Base-by-base conservation (phyloP, 2,797 vertebrate genomes). In the Tokudaia tokunoshimensis region DNA sequence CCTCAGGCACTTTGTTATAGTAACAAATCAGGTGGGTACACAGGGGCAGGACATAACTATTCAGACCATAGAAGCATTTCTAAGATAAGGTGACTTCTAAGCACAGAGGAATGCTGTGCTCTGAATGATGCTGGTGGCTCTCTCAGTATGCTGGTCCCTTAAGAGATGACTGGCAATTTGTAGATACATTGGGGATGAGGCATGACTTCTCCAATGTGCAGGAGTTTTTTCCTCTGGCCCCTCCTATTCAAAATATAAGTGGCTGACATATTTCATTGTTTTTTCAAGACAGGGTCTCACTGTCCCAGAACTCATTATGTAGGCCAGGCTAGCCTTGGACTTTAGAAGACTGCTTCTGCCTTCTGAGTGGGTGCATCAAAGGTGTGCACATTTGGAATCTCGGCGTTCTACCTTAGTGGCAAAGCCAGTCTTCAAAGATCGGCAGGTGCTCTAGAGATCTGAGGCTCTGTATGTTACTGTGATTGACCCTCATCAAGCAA, bases 161-260 rank as follows among this genome's bases (percentile, higher is more conserved):
- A 65, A 70, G 61, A 50, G 52, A 78, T 14, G 24, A 20, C 1
- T 41, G 20, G 12, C 17, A 63, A 55, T 55, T 24, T 17, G 31
- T 34, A 63, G 59, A n/a, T 87, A 4, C 7, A 22, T 12, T 20
- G 6, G 5, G 44, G 67, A n/a, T 20, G 75, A 86, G 55, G 65
- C 31, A 92, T 0, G 0, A 6, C 70, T 26, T 24, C 47, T 52
- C 37, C 34, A 37, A 12, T 22, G 31, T 0, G 0, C 4, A 52
- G 50, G 22, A 15, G 1, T 29, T 20, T 15, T 20, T 17, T 17
- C n/a, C 79, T 85, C 24, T n/a, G 63, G 50, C 44, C 55, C 11
- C 72, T 88, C 22, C 55, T 24, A 11, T 24, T n/a, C 63, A 82
- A 59, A 94, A 57, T 57, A 11, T 86, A 26, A 44, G 41, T 8